These are phyloP conservation scores for Caenorhabditis tropicalis DNA, from an alignment of 1,140 invertebrate genomes.

Conservation along the genomic window DNA sequence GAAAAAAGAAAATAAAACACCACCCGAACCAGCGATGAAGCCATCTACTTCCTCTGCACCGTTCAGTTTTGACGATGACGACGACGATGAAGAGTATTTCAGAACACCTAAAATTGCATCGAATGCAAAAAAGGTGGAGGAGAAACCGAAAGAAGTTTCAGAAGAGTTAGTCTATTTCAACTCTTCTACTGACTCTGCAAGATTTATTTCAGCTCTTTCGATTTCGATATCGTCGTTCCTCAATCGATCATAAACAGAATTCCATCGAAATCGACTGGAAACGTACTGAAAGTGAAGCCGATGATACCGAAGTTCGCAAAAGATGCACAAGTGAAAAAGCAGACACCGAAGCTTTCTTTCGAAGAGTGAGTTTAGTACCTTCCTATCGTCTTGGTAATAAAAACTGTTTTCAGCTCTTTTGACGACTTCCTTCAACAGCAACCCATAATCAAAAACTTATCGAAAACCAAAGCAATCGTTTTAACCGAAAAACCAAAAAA, in stretches of 20 bases:
- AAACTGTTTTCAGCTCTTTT: not conserved
- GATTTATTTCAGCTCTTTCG: conserved; percentile 11
- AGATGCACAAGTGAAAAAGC: not conserved
- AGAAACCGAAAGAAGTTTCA: too few relatives aligned
- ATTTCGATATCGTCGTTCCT: not conserved
- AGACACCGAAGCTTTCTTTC: not conserved
- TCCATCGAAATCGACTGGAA: not conserved
- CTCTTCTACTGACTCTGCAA: not conserved
- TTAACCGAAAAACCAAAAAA: not conserved
- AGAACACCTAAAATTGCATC: not conserved
- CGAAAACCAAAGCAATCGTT: not conserved
- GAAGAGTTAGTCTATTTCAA: not conserved
- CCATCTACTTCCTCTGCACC: not conserved
- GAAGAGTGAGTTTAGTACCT: not conserved
- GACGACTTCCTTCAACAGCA: too few relatives aligned
- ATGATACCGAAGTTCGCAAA: not conserved
- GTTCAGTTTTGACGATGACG: not conserved
- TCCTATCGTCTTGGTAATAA: not conserved
- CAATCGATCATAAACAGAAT: not conserved
- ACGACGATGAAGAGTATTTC: conserved; percentile 1
- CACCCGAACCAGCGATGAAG: not conserved
- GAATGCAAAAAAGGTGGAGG: not conserved
- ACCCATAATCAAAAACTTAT: too few relatives aligned
- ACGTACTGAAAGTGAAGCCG: not conserved
- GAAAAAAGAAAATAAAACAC: not conserved